These are phyloP conservation scores for Pollenia amentaria DNA, from an alignment of 2,888 invertebrate species.

Conservation along the genomic window DNA sequence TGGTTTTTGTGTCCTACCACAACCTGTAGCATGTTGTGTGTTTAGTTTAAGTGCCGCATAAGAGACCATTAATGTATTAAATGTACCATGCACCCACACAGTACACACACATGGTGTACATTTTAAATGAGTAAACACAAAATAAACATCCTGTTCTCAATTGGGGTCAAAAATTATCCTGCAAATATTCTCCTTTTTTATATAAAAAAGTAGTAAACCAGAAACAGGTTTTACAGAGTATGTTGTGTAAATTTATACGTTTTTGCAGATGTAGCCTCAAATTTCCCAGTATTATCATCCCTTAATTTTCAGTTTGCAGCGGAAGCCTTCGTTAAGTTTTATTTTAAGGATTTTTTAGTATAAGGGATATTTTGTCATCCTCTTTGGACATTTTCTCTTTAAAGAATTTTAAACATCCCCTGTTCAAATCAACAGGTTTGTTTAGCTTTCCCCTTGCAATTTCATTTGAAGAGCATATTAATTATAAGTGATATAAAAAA, in stretches of 20 bases:
- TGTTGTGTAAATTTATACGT: neutral
- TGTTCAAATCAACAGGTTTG: constrained; percentile 57
- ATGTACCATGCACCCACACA: constrained; percentile 21
- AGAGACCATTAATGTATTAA: constrained; percentile 51
- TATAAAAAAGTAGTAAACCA: neutral
- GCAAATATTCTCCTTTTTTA: neutral
- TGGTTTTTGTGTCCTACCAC: constrained; percentile 72
- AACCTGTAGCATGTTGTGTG: constrained; percentile 76
- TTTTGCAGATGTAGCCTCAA: constrained; percentile 34
- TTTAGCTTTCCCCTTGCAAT: neutral
- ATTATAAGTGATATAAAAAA: neutral
- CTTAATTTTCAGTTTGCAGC: neutral
- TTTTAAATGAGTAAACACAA: neutral
- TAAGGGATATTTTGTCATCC: neutral
- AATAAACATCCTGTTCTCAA: constrained; percentile 9
- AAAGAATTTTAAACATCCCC: neutral
- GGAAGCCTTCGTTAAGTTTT: constrained; percentile 65
- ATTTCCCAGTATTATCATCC: constrained; percentile 62
- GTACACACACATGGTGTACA: neutral
- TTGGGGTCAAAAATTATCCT: constrained; percentile 3
- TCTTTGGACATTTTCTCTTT: constrained; percentile 61
- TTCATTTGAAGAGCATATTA: neutral
- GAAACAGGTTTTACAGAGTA: constrained; percentile 31
- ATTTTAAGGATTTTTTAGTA: neutral
- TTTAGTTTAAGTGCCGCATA: constrained; percentile 56